A percentile compares a stretch with the other conserved stretches of the same genome.
These are phyloP conservation scores for Tenebrosternarchus preto DNA, from an alignment of 2,113 vertebrate genomes.

Conservation along the genomic window DNA sequence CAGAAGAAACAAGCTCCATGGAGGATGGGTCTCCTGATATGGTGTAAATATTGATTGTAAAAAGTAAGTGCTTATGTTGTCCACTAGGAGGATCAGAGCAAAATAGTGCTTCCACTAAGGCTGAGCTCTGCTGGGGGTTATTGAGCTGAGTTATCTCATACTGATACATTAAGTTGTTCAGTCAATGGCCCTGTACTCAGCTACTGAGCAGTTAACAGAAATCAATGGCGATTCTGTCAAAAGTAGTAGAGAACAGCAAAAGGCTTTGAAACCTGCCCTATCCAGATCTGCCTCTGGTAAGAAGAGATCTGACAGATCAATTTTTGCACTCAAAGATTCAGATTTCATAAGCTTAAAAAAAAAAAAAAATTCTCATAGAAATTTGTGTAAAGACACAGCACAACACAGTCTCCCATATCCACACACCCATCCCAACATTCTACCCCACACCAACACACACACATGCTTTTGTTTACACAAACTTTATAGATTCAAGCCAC, in stretches of 20 bases:
- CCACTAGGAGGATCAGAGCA: conserved; percentile 4
- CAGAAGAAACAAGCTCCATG: neutral
- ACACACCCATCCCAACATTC: neutral
- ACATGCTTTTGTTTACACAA: neutral
- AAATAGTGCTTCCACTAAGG: conserved; percentile 15
- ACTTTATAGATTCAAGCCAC: conserved; percentile 11
- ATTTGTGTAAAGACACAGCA: neutral
- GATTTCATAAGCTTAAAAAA: neutral
- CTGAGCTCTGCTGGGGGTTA: conserved; percentile 22
- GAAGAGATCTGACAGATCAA: neutral
- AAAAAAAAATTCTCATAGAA: neutral
- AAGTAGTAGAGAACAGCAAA: neutral
- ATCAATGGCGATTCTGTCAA: conserved; percentile 9
- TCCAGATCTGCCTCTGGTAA: neutral
- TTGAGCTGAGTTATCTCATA: conserved; percentile 17
- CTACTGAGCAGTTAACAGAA: conserved; percentile 13
- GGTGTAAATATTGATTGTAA: conserved; percentile 47
- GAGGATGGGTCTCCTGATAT: conserved; percentile 10
- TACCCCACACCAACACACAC: neutral
- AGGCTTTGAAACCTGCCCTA: neutral
- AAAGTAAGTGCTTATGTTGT: conserved; percentile 26
- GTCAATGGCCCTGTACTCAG: conserved; percentile 23
- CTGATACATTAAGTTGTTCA: conserved; percentile 17
- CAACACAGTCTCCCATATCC: no score
- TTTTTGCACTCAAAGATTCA: neutral